Percentiles rank a stretch among this genome's conserved stretches.
These are phyloP conservation scores for Tetramorium bicarinatum DNA, from an alignment of 2,888 invertebrate genomes.

Conservation along the genomic window DNA sequence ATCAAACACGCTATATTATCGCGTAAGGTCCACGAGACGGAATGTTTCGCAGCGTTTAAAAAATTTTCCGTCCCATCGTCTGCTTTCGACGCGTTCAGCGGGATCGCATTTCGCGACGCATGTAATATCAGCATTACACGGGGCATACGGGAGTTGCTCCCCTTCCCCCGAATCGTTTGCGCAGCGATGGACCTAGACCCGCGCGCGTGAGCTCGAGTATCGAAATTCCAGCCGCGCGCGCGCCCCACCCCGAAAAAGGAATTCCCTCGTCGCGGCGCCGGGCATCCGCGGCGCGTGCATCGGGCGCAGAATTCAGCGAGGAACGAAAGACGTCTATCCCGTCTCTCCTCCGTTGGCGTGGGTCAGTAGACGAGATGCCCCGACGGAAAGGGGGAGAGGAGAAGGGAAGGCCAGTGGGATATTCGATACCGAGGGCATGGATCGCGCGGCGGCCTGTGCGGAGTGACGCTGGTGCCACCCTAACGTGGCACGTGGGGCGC, in stretches of 20 bases:
- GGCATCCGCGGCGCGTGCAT: slow-evolving; percentile 61
- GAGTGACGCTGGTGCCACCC: slow-evolving; percentile 77
- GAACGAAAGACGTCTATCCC: slow-evolving; percentile 61
- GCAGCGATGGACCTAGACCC: slow-evolving; percentile 8
- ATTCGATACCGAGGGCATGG: slow-evolving; percentile 77
- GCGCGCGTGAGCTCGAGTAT: slow-evolving; percentile 37
- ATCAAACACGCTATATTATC: neutral
- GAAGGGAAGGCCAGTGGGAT: slow-evolving; percentile 75
- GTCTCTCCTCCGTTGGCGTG: slow-evolving; percentile 75
- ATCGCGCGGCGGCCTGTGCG: slow-evolving; percentile 64
- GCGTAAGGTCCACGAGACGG: neutral
- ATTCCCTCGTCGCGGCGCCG: slow-evolving; percentile 49
- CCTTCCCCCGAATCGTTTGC: slow-evolving; percentile 14
- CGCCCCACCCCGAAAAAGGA: slow-evolving; percentile 32
- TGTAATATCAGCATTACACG: slow-evolving; percentile 29
- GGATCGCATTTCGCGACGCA: slow-evolving; percentile 20
- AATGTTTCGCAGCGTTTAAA: neutral
- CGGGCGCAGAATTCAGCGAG: slow-evolving; percentile 53
- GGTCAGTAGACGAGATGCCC: slow-evolving; percentile 77
- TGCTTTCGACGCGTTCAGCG: neutral
- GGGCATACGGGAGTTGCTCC: slow-evolving; percentile 15
- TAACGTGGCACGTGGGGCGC: slow-evolving; percentile 82
- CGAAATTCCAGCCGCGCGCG: slow-evolving; percentile 46
- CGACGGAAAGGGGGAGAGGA: slow-evolving; percentile 51
- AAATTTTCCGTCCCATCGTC: neutral